Percentiles rank a stretch among this genome's conserved stretches.
Evolutionary conservation across 92 coral and sea anemone species (phyloP).

Genomic region (Metridium senile): DNA sequence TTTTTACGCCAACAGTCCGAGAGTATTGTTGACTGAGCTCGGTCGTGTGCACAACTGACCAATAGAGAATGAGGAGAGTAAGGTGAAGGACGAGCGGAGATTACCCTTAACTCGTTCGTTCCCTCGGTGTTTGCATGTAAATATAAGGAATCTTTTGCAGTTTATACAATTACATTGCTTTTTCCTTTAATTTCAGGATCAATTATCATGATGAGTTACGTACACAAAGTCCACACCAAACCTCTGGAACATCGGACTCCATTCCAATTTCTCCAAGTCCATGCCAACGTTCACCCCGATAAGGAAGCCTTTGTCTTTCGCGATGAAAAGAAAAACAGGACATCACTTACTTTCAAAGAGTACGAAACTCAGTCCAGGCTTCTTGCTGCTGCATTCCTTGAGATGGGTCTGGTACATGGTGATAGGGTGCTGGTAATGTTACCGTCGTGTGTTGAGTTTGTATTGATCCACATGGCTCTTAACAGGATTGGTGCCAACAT

Average conservation of each 20-base stretch:
- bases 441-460: conserved; percentile 41
- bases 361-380: conserved; percentile 29
- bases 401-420: conserved; percentile 46
- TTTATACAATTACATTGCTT: neutral
- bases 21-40: too few species aligned
- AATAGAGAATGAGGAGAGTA: too few species aligned
- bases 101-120: too few species aligned
- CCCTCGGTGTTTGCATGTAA: too few species aligned
- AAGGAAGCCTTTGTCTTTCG: conserved; percentile 47
- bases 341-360: conserved; percentile 41
- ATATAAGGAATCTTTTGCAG: too few species aligned
- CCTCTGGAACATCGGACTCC: conserved; percentile 33
- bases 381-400: conserved; percentile 35
- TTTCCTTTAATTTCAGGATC: neutral
- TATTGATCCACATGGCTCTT: conserved; percentile 43
- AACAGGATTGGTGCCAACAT: conserved; percentile 45
- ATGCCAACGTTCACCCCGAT: conserved; percentile 22
- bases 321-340: conserved; percentile 27
- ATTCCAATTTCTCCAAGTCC: conserved; percentile 41
- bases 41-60: too few species aligned
- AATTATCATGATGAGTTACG: conserved; percentile 27
- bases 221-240: conserved; percentile 32
- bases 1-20: too few species aligned
- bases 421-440: conserved; percentile 39
- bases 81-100: too few species aligned